Evolutionary conservation across 2,797 vertebrate species (phyloP).

Genomic region (Pelochelys cantorii): DNA sequence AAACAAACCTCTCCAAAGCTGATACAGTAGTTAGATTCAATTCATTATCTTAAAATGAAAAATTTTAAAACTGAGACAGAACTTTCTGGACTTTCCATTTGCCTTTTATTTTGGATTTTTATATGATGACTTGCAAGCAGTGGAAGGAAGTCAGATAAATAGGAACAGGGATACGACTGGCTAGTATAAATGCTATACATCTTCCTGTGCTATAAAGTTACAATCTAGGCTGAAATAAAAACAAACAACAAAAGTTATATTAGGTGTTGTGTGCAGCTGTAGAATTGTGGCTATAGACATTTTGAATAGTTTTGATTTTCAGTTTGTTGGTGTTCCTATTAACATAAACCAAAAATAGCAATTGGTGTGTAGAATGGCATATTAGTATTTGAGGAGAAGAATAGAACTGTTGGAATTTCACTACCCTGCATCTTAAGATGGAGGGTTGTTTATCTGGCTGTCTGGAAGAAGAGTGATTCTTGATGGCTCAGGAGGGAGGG

Average conservation of each 20-base stretch:
- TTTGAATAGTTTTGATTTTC: too few relatives aligned
- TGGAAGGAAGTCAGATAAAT: background rate
- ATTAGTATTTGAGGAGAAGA: too few relatives aligned
- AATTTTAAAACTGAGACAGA: background rate
- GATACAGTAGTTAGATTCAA: background rate
- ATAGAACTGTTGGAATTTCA: too few relatives aligned
- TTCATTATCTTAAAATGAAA: background rate
- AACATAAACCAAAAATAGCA: too few relatives aligned
- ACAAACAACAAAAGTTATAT: background rate
- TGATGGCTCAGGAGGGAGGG: too few relatives aligned
- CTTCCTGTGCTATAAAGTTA: background rate
- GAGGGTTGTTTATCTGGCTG: too few relatives aligned
- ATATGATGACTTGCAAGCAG: background rate
- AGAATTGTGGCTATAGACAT: too few relatives aligned
- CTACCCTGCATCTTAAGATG: too few relatives aligned
- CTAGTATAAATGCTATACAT: background rate
- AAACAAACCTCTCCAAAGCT: background rate
- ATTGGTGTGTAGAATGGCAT: too few relatives aligned
- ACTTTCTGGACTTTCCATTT: slow-evolving; percentile 1
- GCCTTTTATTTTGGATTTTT: background rate
- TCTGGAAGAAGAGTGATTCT: too few relatives aligned
- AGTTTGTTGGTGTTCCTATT: too few relatives aligned
- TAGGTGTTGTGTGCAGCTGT: too few relatives aligned
- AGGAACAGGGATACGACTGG: background rate
- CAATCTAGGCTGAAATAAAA: background rate